These are phyloP conservation scores for Lucilia cuprina DNA, from an alignment of 1,140 invertebrate species.

Conservation along the genomic window DNA sequence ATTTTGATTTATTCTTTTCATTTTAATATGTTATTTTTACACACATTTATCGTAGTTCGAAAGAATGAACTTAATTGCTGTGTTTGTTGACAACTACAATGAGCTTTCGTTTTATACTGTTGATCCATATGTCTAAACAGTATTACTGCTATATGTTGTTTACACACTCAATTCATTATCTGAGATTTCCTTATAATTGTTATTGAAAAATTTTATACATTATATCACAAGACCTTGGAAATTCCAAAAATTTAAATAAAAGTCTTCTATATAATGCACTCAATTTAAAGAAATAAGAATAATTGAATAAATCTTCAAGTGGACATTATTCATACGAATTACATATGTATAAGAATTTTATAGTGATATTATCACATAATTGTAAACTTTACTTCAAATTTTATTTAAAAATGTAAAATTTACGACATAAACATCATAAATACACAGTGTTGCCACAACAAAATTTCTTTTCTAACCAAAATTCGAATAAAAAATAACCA, in stretches of 20 bases:
- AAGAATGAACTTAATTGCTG: not conserved
- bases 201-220: not conserved
- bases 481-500: too few relatives aligned
- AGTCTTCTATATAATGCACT: not conserved
- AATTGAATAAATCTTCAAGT: too few relatives aligned
- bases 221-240: not conserved
- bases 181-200: not conserved
- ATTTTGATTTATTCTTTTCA: not conserved
- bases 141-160: not conserved
- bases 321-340: too few relatives aligned
- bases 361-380: too few relatives aligned
- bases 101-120: not conserved
- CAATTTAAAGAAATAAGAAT: not conserved
- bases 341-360: too few relatives aligned
- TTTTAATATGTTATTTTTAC: not conserved
- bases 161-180: not conserved
- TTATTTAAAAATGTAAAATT: too few relatives aligned
- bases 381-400: too few relatives aligned
- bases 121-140: not conserved
- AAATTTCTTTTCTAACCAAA: too few relatives aligned
- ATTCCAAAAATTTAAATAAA: not conserved
- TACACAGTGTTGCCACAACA: too few relatives aligned
- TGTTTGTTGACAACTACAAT: not conserved
- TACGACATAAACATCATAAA: too few relatives aligned
- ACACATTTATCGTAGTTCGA: not conserved